A percentile compares a stretch with the other conserved stretches of the same genome.
These are phyloP conservation scores for Drymonia ruficornis DNA, from an alignment of 2,888 invertebrate species.

Conservation along the genomic window DNA sequence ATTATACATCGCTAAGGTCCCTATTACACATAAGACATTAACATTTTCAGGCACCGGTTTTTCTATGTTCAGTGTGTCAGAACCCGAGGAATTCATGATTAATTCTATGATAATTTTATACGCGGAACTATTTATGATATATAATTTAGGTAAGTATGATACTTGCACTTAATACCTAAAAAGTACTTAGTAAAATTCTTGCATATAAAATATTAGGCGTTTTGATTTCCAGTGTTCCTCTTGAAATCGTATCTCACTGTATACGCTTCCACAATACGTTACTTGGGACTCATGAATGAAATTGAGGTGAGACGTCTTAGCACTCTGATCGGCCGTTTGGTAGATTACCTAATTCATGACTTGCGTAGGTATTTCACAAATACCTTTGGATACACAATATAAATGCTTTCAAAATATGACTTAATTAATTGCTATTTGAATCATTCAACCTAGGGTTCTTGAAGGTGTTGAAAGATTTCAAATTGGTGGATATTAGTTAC, in stretches of 20 bases:
- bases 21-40: too few species aligned
- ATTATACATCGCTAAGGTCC: too few species aligned
- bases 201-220: not conserved
- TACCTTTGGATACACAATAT: too few species aligned
- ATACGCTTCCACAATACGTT: not conserved
- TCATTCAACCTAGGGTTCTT: too few species aligned
- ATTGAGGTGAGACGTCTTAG: conserved; percentile 57
- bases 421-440: too few species aligned
- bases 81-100: conserved; percentile 46
- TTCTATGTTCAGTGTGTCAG: conserved; percentile 42
- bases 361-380: too few species aligned
- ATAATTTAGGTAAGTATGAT: conserved; percentile 48
- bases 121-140: conserved; percentile 54
- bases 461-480: too few species aligned
- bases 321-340: too few species aligned
- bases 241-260: conserved; percentile 55
- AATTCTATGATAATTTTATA: conserved; percentile 50
- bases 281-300: conserved; percentile 79
- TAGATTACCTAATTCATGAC: too few species aligned
- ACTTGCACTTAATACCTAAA: not conserved
- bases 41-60: conserved; percentile 53
- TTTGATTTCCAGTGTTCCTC: conserved; percentile 48
- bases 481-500: too few species aligned
- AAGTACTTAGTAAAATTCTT: not conserved
- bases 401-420: too few species aligned